These are phyloP conservation scores for Mus spicilegus DNA, from an alignment of 2,113 vertebrate species.

Conservation along the genomic window DNA sequence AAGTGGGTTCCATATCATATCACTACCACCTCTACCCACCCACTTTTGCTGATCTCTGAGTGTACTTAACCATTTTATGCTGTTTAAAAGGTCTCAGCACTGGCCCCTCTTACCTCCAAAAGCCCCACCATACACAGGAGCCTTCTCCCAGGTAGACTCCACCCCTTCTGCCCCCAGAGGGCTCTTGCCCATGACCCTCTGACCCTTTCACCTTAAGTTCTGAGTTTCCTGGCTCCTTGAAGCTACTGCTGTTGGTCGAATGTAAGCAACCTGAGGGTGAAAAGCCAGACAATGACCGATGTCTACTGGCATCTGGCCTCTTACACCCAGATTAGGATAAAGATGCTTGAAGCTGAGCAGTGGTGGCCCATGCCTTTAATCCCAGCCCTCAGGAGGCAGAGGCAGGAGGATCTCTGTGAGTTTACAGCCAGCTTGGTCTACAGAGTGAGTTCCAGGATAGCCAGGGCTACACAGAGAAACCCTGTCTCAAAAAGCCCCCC, in stretches of 20 bases:
- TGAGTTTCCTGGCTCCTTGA: not conserved
- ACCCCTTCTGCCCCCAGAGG: not conserved
- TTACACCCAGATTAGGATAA: not conserved
- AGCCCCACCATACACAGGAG: not conserved
- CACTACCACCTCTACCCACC: not conserved
- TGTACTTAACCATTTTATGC: not conserved
- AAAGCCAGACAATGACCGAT: not conserved
- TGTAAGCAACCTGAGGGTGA: slow-evolving; percentile 14
- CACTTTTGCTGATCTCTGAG: not conserved
- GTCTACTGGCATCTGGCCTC: not conserved
- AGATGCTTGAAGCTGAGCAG: not conserved
- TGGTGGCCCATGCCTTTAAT: not conserved
- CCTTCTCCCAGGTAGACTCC: not conserved
- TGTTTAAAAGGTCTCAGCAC: not conserved
- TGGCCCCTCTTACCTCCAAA: not conserved
- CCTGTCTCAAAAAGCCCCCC: not conserved
- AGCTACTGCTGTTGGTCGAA: not conserved
- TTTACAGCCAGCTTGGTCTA: not conserved
- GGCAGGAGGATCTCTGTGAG: not conserved
- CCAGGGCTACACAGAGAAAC: not conserved
- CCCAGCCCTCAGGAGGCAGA: not conserved
- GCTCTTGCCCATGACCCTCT: not conserved
- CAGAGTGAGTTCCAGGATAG: not conserved
- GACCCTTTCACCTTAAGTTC: slow-evolving; percentile 36
- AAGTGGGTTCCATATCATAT: too few relatives aligned